Conservation (phyloP, 2,797 vertebrate species). For the Anas flavirostris region DNA sequence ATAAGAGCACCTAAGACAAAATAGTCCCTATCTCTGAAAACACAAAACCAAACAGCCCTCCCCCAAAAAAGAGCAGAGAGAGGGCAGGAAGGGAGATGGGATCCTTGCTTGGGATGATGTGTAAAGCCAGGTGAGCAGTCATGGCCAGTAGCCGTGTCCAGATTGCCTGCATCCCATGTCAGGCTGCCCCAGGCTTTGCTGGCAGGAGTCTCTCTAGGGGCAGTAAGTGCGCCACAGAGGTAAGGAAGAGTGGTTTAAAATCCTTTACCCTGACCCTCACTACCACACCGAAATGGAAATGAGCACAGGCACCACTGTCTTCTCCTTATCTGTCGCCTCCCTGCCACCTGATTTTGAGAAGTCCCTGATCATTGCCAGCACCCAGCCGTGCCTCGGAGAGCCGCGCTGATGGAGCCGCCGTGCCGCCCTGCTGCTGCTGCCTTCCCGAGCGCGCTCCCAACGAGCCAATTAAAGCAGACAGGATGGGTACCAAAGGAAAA, state of each 20-base stretch:
- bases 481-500: slow-evolving; percentile 38
- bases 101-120: neutral
- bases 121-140: neutral
- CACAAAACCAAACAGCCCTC: neutral
- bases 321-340: neutral
- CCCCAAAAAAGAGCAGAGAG: neutral
- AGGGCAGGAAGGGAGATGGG: neutral
- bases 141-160: neutral
- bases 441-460: neutral
- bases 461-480: slow-evolving; percentile 28
- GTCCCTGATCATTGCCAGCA: neutral
- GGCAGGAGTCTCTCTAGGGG: too few species aligned
- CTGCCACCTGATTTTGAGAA: neutral
- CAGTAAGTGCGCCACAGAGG: neutral
- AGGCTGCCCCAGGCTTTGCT: neutral
- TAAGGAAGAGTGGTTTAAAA: neutral
- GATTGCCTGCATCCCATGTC: neutral
- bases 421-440: neutral
- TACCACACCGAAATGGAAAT: neutral
- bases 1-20: neutral
- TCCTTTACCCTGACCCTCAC: neutral
- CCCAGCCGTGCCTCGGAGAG: neutral
- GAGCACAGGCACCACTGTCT: too few species aligned
- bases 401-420: fast-evolving
- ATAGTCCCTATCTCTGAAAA: neutral